Evolutionary conservation across 2,797 vertebrate species (phyloP).

Genomic region (Momotus momota): DNA sequence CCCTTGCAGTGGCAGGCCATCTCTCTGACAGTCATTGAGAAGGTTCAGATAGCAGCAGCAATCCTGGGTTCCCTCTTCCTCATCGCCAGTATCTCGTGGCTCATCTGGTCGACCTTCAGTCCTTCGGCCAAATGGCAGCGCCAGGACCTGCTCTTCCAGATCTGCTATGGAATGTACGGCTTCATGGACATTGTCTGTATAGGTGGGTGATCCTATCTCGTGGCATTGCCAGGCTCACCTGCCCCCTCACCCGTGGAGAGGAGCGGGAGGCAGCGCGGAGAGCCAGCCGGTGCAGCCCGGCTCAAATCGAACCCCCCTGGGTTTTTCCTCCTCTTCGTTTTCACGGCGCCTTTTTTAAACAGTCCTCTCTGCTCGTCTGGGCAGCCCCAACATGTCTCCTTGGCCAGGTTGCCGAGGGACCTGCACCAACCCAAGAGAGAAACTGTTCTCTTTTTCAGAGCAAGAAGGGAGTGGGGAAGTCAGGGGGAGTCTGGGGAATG

Average conservation of each 20-base stretch:
- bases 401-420: background rate
- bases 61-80: conserved; percentile 98
- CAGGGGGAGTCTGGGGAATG: background rate
- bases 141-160: conserved; percentile 99
- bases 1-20: conserved; percentile 95
- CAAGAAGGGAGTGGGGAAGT: background rate
- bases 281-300: background rate
- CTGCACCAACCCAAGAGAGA: background rate
- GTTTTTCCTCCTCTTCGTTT: background rate
- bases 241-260: background rate
- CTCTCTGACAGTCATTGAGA: conserved; percentile 98
- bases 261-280: background rate
- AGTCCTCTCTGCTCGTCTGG: background rate
- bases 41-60: conserved; percentile 97
- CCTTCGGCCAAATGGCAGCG: conserved; percentile 98
- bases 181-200: conserved; percentile 99
- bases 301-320: background rate
- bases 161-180: conserved; percentile 99
- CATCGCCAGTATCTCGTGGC: conserved; percentile 98
- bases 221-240: fast-evolving
- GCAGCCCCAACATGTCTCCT: background rate
- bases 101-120: conserved; percentile 99
- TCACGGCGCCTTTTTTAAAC: background rate
- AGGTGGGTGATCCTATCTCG: conserved; percentile 82
- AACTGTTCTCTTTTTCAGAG: background rate